Evolutionary conservation across 64 coral and sea anemone species (phyloP).

Genomic region (Montipora efflorescens): DNA sequence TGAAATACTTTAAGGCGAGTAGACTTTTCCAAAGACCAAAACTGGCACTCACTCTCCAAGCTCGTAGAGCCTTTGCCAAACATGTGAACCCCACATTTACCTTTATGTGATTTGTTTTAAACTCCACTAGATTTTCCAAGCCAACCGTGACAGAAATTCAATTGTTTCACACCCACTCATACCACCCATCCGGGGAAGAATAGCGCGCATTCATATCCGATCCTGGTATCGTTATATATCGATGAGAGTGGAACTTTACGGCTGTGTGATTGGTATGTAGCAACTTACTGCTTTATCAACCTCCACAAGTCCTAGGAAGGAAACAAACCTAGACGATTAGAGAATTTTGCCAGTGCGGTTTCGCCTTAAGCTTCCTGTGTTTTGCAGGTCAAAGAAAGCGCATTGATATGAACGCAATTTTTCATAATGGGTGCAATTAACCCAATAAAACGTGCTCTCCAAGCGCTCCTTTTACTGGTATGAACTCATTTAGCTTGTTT

Average conservation of each 20-base stretch:
- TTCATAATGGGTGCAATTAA: no score
- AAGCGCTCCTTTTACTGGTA: no score
- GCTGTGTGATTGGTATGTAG: slow-evolving; percentile 58
- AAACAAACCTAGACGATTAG: no score
- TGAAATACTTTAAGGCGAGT: no score
- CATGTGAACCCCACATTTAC: neutral
- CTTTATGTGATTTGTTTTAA: neutral
- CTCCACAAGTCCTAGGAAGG: neutral
- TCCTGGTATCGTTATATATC: slow-evolving; percentile 66
- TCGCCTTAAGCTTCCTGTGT: no score
- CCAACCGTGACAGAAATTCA: slow-evolving; percentile 70
- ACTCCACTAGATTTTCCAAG: slow-evolving; percentile 63
- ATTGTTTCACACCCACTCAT: slow-evolving; percentile 71
- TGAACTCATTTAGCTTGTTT: no score
- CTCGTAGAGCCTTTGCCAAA: neutral
- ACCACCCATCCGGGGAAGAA: slow-evolving; percentile 49
- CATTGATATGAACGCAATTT: no score
- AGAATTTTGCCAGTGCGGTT: no score
- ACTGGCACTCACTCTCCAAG: no score
- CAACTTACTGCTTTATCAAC: neutral
- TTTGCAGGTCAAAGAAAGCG: no score
- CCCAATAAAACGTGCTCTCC: no score
- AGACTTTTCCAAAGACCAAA: no score
- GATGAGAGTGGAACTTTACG: slow-evolving; percentile 71
- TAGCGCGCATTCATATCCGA: slow-evolving; percentile 69